A percentile compares a stretch with the other conserved stretches of the same genome.
These are phyloP conservation scores for Oxyruncus cristatus DNA, from an alignment of 2,113 vertebrate genomes.

Conservation along the genomic window DNA sequence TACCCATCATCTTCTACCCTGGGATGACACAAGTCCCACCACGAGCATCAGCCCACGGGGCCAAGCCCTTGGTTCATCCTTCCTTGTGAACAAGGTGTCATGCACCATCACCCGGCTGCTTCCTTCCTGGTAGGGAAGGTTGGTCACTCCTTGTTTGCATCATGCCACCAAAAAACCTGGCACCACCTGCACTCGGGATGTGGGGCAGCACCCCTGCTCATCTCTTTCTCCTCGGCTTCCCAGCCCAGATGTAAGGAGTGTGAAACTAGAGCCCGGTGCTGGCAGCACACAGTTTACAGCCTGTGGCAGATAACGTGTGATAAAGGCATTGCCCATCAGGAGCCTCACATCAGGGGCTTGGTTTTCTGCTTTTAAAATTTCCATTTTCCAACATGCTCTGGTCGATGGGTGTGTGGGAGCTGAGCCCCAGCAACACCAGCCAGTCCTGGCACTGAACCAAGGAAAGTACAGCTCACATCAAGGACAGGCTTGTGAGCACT, in stretches of 20 bases:
- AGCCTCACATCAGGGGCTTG: not conserved
- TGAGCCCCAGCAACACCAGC: not conserved
- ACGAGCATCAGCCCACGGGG: rapidly evolving
- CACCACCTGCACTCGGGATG: rapidly evolving
- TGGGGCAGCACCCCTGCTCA: not conserved
- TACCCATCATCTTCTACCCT: not conserved
- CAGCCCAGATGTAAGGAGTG: not conserved
- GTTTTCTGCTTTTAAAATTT: not conserved
- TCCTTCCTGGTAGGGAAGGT: not conserved
- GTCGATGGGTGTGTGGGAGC: rapidly evolving
- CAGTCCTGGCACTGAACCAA: not conserved
- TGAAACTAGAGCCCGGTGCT: not conserved
- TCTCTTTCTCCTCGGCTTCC: not conserved
- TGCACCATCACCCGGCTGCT: not conserved
- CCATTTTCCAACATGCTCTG: not conserved
- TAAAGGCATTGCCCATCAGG: not conserved
- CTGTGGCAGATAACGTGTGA: not conserved
- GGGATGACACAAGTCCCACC: not conserved
- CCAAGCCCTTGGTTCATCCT: not conserved
- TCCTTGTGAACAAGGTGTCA: rapidly evolving
- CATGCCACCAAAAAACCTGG: not conserved
- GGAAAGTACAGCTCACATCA: not conserved
- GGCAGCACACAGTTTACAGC: not conserved
- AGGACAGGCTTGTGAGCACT: not conserved
- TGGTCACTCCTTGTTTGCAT: not conserved